Evolutionary conservation across 2,113 vertebrate genomes (phyloP).

Genomic region (Sceloporus tristichus): DNA sequence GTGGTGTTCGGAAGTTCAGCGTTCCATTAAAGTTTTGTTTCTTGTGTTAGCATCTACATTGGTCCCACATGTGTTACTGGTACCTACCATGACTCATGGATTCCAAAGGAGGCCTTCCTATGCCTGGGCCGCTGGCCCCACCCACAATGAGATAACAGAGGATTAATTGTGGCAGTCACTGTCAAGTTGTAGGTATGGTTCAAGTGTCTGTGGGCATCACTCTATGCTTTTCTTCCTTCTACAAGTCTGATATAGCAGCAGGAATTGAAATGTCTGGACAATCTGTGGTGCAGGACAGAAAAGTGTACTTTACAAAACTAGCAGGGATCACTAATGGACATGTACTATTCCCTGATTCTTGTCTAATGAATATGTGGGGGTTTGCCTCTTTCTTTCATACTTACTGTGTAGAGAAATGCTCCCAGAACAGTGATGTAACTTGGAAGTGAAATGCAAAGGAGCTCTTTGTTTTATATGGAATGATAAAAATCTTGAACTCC

Average conservation of each 20-base stretch:
- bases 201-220: too few relatives aligned
- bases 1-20: too few relatives aligned
- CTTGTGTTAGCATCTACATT: too few relatives aligned
- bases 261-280: not conserved
- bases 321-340: not conserved
- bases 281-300: not conserved
- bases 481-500: not conserved
- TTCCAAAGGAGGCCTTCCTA: too few relatives aligned
- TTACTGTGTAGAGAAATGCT: not conserved
- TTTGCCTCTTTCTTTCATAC: not conserved
- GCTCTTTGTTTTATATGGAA: not conserved
- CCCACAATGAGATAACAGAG: not conserved
- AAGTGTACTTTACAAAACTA: not conserved
- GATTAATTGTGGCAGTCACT: too few relatives aligned
- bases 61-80: too few relatives aligned
- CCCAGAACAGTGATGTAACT: not conserved
- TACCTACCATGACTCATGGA: too few relatives aligned
- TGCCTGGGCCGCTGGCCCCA: too few relatives aligned
- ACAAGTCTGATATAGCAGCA: not conserved
- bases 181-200: too few relatives aligned
- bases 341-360: not conserved
- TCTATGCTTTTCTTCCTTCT: not conserved
- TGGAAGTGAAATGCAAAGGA: not conserved
- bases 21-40: too few relatives aligned
- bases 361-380: not conserved